Base-by-base conservation (phyloP, 2,888 invertebrate genomes). In the Lepidonotus clava region DNA sequence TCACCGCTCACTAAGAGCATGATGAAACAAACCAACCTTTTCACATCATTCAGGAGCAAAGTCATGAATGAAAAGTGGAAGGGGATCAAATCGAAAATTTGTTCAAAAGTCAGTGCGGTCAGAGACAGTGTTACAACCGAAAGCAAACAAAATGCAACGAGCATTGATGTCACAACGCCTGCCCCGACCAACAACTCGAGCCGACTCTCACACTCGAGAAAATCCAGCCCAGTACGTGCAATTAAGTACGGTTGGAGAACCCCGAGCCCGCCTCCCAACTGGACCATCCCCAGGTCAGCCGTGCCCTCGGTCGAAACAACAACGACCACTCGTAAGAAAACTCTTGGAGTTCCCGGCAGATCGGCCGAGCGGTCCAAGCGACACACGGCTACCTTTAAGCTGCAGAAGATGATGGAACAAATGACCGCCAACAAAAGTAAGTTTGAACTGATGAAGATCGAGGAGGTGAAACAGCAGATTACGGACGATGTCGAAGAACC, bases 321-420 rank as follows among this genome's bases (percentile, higher is more conserved):
- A 1, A 61, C 28, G 61, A 34, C 34, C 36, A 34, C 1, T 1
- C 76, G 36, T 2, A 83, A 41, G 28, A 21, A 18, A 11, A 32
- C 0, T 14, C 34, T 38, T 32, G 88, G 83, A 0, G 89, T 91
- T 38, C 93, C 93, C 0, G 88, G 91, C 4, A 88, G 92, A 86
- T 88, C 92, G 0, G 92, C 92, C 11, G 90, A 91, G 66, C 88
- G 93, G 53, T 92, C 93, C 28, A 87, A 92, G 66, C 89, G 92
- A 8, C 92, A 93, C 85, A 92, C 93, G 0, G 91, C 93, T 34
- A 92, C 93, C 76, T 92, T 91, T 86, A 92, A 92, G 90, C 93
- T 93, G 91, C 88, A 90, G 28, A 89, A 91, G 86, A 90, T 93
- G 34, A 92, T 93, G n/a, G 91, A 92, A 86, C 87, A 89, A 11